Evolutionary conservation across 1,140 invertebrate species (phyloP), one percentile per base, ranked within the genome.

Genomic region (Periplaneta americana): DNA sequence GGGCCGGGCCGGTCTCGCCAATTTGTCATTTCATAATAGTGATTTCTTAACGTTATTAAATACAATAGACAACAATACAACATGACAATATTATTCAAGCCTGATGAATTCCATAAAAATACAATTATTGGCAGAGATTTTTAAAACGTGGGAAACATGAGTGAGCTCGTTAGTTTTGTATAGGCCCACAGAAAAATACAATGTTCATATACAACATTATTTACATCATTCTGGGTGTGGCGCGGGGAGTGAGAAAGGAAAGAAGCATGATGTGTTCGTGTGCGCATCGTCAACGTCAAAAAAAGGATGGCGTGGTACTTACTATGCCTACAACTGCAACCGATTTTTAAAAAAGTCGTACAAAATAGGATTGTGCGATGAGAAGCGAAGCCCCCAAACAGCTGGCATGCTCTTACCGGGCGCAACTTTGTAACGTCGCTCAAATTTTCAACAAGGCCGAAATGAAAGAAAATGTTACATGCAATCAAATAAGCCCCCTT

Each of bases 71-170:
- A 80, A 75, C 80, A 75, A 66, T 34, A 80, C 80, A 80, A 80
- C 80, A 80, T 75, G 34, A 80, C 80, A 80, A 78, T 78, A 78
- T 80, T 81, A 77, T 77, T 57, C n/a, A 78, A 81, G 76, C 76
- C 76, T 32, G 57, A 81, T 81, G 18, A 81, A 81, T 81, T 78
- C 81, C 36, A 78, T 81, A 81, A 82, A 82, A 82, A 82, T 82
- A 82, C 82, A 82, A 76, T 81, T 78, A 81, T 81, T 82, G 82
- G 82, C 82, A 80, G 79, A 82, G 35, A 76, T 28, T 80, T 79
- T 79, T 76, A 37, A 80, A 37, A 82, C 78, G 34, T 79, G 28
- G 34, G 28, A 80, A 77, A 79, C 34, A 74, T 74, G 9, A 5
- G 75, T 22, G 81, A 81, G 37, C 74, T 81, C 32, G 34, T 74